Conservation (phyloP, 2,113 vertebrate genomes). For the Sceloporus tristichus region DNA sequence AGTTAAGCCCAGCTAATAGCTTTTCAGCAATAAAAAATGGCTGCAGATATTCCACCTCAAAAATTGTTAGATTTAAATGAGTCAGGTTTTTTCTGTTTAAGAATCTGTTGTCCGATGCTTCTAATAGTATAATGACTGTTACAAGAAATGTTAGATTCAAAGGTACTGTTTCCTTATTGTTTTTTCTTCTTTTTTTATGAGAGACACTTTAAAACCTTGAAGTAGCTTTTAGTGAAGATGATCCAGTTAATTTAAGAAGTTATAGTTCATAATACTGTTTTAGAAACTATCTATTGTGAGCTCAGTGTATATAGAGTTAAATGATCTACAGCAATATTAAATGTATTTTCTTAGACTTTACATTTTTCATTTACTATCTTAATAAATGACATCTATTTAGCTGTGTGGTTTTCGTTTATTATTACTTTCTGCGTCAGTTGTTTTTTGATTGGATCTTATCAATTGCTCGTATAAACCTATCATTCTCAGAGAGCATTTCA, state of each 20-base stretch:
- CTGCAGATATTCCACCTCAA: background rate
- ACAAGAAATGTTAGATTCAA: background rate
- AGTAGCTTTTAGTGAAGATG: slow-evolving; percentile 2
- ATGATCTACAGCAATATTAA: slow-evolving; percentile 34
- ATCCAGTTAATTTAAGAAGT: slow-evolving; percentile 29
- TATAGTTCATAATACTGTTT: slow-evolving; percentile 40
- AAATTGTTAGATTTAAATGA: slow-evolving; percentile 5
- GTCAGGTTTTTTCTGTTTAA: slow-evolving; percentile 15
- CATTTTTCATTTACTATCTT: slow-evolving; percentile 53
- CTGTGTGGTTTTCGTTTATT: slow-evolving; percentile 45
- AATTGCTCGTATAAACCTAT: background rate
- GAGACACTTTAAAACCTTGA: slow-evolving; percentile 10
- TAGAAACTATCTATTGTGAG: slow-evolving; percentile 28
- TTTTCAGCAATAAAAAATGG: background rate
- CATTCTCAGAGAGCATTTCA: background rate
- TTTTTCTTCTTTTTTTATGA: background rate
- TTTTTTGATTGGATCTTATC: background rate
- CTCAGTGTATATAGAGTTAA: background rate
- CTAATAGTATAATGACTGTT: slow-evolving; percentile 17
- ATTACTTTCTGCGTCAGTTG: slow-evolving; percentile 1
- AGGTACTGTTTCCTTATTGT: background rate
- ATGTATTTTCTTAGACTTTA: slow-evolving; percentile 42
- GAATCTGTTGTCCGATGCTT: background rate
- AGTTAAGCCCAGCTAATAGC: background rate
- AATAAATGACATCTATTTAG: slow-evolving; percentile 65